Evolutionary conservation across 2,113 vertebrate genomes (phyloP), one percentile per base, ranked within the genome.

Genomic region (Erpornis zantholeuca): DNA sequence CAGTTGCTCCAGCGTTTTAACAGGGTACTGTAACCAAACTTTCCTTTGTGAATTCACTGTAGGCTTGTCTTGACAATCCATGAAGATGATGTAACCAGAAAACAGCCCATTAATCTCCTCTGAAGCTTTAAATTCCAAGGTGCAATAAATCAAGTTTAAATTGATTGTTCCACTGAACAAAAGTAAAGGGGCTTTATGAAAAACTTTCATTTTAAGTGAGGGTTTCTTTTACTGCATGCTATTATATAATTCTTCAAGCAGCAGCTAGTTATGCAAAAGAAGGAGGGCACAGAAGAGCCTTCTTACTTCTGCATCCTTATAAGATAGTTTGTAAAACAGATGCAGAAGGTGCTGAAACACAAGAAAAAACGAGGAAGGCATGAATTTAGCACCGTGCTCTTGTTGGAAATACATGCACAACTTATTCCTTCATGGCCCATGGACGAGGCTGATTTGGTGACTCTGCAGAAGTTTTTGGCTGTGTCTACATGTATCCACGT

Each of bases 61-160:
- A 93, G 88, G 45, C 92, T 96, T 91, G 87, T n/a, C 93, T 84
- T 95, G 90, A 95, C 90, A 95, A 94, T 96, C 97, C 97, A 94
- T 4, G 52, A 84, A 68, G 94, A 93, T 98, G 97, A 98, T 68
- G 93, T 97, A 96, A 98, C 90, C 80, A 85, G 47, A 85, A 97
- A 97, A 83, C 89, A 97, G 96, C 54, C 94, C 86, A 96, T 97
- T 96, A 96, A 98, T 97, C 92, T 96, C 80, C 94, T 88, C 86
- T 18, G 6, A 83, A 96, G 61, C 82, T 86, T 95, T 93, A 79
- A 71, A 97, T 97, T 97, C 92, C 90, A 69, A 93, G 56, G 90
- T 57, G 85, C 60, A 88, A 94, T 93, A 96, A 97, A 97, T 98
- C 96, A 97, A 64, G 89, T 82, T 95, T 88, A 93, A 96, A 96